Base-by-base conservation (phyloP, 2,888 invertebrate genomes). In the Synanthedon andrenaeformis region DNA sequence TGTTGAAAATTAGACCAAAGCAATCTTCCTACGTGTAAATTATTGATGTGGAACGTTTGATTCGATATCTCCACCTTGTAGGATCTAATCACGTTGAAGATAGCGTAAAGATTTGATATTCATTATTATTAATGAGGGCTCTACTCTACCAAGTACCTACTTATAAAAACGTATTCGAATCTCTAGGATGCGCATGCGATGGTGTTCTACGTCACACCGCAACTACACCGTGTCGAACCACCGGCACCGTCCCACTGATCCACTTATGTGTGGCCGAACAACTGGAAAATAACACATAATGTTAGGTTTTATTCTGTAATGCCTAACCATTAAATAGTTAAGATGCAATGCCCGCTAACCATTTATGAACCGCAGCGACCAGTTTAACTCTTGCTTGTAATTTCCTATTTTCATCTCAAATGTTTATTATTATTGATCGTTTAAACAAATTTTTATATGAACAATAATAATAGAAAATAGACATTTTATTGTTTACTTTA, bases 261-360 rank as follows among this genome's bases (percentile, higher is more conserved):
- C 62, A 62, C 63, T 62, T 67, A 59, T 62, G 70, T 41, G 42
- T 28, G 45, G 17, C 45, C 53, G 50, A 49, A 51, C 51, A 53
- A 45, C 45, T 45, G 14, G 72, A 73, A 74, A 75, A 73, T 76
- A 65, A 69, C 70, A 61, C 67, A 58, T 72, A 69, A 69, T 69
- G 57, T 56, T 57, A 60, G 41, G 56, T 60, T 60, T n/a, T 13
- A 14, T 45, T 12, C 6, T 45, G 45, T 12, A 45, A 45, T 45
- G 4, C 14, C 45, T 45, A 14, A 2, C n/a, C 14, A 45, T 6
- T 14, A 45, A 12, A 45, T 12, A n/a, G 45, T 45, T 45, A 45
- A 14, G 14, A 45, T 45, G 12, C 45, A n/a, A n/a, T 14, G 45
- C 45, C 35, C n/a, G 45, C 45, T n/a, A 35, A 35, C 35, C 35